phyloP scores from a whole-genome alignment of 2,113 vertebrate species.

The Percina caprodes region DNA sequence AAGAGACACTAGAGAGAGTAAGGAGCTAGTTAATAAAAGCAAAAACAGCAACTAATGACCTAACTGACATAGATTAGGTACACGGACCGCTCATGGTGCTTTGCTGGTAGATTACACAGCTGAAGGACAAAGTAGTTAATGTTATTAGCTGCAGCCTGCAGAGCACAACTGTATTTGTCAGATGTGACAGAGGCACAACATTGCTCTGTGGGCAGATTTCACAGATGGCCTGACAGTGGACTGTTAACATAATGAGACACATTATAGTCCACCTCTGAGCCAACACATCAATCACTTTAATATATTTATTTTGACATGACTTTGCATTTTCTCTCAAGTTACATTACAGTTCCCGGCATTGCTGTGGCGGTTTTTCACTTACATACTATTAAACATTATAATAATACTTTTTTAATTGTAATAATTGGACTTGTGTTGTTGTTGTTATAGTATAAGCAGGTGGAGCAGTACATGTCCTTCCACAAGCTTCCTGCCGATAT shows the following conservation, averaged over 20 bases:
- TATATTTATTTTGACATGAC: slow-evolving; percentile 65
- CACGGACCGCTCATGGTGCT: slow-evolving; percentile 22
- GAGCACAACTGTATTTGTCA: slow-evolving; percentile 75
- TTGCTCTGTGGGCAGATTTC: slow-evolving; percentile 71
- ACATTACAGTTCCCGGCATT: neutral
- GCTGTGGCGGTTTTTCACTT: neutral
- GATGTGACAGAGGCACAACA: slow-evolving; percentile 66
- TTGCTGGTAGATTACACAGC: slow-evolving; percentile 47
- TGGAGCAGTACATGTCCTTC: slow-evolving; percentile 99
- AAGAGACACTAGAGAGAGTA: neutral
- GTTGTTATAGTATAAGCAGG: slow-evolving; percentile 94
- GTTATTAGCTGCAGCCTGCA: slow-evolving; percentile 77
- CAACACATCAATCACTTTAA: slow-evolving; percentile 74
- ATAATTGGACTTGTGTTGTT: slow-evolving; percentile 5
- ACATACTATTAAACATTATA: neutral
- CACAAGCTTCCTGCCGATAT: slow-evolving; percentile 97
- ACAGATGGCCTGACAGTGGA: slow-evolving; percentile 79
- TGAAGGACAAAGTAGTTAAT: slow-evolving; percentile 80
- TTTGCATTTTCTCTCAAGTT: slow-evolving; percentile 57
- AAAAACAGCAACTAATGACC: slow-evolving; percentile 3
- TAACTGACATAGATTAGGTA: slow-evolving; percentile 26
- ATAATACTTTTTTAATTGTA: neutral
- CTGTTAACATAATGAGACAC: slow-evolving; percentile 79
- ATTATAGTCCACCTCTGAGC: slow-evolving; percentile 71
- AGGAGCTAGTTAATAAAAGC: neutral